Base-by-base conservation (phyloP, 2,797 vertebrate genomes). In the Loris lydekkerianus region DNA sequence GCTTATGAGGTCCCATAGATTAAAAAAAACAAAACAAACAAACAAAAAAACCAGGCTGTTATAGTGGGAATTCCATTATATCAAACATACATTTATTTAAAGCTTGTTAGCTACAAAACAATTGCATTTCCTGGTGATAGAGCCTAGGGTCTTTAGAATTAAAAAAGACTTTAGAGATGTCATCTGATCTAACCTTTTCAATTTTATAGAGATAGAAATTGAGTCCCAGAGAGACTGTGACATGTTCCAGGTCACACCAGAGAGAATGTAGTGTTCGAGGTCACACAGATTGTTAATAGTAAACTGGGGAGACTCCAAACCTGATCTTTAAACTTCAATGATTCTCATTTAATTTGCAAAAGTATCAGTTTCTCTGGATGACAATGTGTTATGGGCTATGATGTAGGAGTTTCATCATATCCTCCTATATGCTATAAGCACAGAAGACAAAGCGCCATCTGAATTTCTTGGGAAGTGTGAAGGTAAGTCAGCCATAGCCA, bases 151-250 rank as follows among this genome's bases (percentile, higher is more conserved):
- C 21, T 73, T 83, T 43, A 89, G 69, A 83, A 70, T 37, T 67
- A 65, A 93, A 72, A 89, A 49, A 60, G 4, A 13, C 1, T n/a
- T 87, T 67, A 72, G n/a, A 88, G 69, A 56, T 81, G 37, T 90
- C 31, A 56, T 23, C 14, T 43, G 63, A 40, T 70, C 27, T 29
- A 46, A 80, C 14, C 5, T 49, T 63, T 60, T 69, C 13, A 46
- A 34, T 87, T 95, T 86, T 63, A 94, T 34, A 72, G 21, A 76
- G 10, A 13, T 49, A 58, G 27, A 93, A 89, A 80, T 27, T 84
- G 29, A 86, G 15, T 5, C 9, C 9, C 6, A 84, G 9, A 63
- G 37, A 96, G 63, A 56, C 23, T 53, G n/a, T 93, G 18, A 72
- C 3, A 53, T 40, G n/a, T 17, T 43, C 25, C 85, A 85, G 78